phyloP scores from a whole-genome alignment of 2,797 vertebrate genomes.

The Petrocephalus sullivani region DNA sequence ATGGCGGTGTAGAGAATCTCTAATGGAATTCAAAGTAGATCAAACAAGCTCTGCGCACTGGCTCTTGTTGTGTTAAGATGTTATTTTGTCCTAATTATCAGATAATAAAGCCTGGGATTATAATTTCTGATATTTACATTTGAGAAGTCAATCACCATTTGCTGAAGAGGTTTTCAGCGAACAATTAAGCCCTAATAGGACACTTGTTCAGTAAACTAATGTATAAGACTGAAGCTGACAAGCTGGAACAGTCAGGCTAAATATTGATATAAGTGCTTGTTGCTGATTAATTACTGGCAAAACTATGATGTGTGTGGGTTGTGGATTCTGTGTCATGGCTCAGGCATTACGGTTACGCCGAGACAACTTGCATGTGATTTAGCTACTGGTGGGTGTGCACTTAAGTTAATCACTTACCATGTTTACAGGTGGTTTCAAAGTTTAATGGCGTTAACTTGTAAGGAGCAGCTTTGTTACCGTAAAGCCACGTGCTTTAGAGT shows the following conservation, averaged over 20 bases:
- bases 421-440: not conserved
- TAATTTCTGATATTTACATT: constrained; percentile 78
- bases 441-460: not conserved
- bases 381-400: not conserved
- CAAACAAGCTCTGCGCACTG: constrained; percentile 74
- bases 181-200: constrained; percentile 57
- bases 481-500: not conserved
- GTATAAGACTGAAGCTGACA: constrained; percentile 18
- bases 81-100: constrained; percentile 86
- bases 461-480: not conserved
- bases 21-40: constrained; percentile 85
- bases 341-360: not conserved
- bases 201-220: constrained; percentile 19
- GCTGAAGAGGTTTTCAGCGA: constrained; percentile 60
- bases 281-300: constrained; percentile 8
- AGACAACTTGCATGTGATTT: not conserved
- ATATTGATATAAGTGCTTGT: constrained; percentile 16
- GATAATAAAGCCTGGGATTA: constrained; percentile 79
- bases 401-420: not conserved
- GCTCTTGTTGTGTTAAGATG: constrained; percentile 73
- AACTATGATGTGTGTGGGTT: not conserved
- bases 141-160: constrained; percentile 69
- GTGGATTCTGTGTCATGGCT: not conserved
- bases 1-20: constrained; percentile 71
- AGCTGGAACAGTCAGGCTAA: constrained; percentile 29